These are phyloP conservation scores for Psittacula cyanocephala DNA, from an alignment of 2,113 vertebrate species.

Conservation along the genomic window DNA sequence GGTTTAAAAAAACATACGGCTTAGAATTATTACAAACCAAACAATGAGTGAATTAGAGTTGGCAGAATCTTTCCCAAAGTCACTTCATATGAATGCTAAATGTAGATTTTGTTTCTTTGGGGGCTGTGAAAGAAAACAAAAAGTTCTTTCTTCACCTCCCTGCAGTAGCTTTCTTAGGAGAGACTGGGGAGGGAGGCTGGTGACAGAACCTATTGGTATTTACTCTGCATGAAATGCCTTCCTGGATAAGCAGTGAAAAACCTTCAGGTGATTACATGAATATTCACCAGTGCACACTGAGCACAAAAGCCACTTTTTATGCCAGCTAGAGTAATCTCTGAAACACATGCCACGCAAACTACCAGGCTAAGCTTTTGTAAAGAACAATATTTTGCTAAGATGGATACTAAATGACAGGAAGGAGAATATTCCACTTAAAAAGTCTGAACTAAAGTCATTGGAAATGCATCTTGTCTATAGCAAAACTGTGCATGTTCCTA, in stretches of 20 bases:
- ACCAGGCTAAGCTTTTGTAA: conserved; percentile 4
- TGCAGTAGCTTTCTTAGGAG: neutral
- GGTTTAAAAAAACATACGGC: neutral
- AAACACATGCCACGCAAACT: conserved; percentile 53
- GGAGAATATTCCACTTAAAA: conserved; percentile 25
- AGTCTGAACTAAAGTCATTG: conserved; percentile 9
- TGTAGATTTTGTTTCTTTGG: neutral
- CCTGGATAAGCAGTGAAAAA: conserved; percentile 19
- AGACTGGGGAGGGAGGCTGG: neutral
- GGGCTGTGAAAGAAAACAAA: neutral
- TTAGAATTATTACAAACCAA: neutral
- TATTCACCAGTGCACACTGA: conserved; percentile 60
- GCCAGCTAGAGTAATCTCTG: conserved; percentile 46
- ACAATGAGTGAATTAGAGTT: neutral
- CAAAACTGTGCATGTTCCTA: neutral
- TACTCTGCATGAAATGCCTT: conserved; percentile 20
- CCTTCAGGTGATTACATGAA: conserved; percentile 51
- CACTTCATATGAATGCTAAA: neutral
- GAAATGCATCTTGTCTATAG: neutral
- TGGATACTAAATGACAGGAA: neutral
- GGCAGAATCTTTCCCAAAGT: neutral
- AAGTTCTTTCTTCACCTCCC: neutral
- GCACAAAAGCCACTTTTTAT: conserved; percentile 11
- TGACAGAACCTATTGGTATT: conserved; percentile 5
- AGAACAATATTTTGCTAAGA: conserved; percentile 13